Base-by-base conservation (phyloP, 2,888 invertebrate genomes). In the Napeogenes sylphis region DNA sequence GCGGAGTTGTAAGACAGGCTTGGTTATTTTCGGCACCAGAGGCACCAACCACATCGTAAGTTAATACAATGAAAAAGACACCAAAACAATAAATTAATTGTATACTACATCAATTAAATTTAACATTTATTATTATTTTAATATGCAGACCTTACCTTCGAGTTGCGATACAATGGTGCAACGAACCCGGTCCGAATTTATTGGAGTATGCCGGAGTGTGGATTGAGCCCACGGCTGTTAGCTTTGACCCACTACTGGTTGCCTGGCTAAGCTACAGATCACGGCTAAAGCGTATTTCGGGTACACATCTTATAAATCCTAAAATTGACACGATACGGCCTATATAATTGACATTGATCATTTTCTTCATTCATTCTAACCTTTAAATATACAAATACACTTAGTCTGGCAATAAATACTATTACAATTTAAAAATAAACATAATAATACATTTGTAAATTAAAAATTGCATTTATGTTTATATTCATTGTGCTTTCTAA, bases 171-270 rank as follows among this genome's bases (percentile, higher is more conserved):
- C 90, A 90, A 51, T 83, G 81, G 80, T 83, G 84, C 56, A 55
- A 65, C 2, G 58, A 60, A 14, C 66, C 68, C 1, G 45, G 61
- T 2, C 53, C 72, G 0, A 68, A 68, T 21, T 70, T 78, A 0
- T 59, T 85, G 32, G 87, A 89, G 60, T 89, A 83, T 68, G 14
- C 81, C 0, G 85, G 84, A 13, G 4, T 84, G 2, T 84, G 83
- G 83, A 72, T 81, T 2, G 84, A 87, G 59, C 79, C 86, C 0
- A 72, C 77, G 0, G 83, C 84, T 0, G 10, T 84, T 3, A 77
- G 82, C 45, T 73, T 94, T 1, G 94, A 94, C 79, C 94, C 94
- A 0, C 80, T 94, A n/a, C 77, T 94, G 12, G 88, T 92, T 58
- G 86, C 91, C 51, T 94, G 93, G 92, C 79, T 94, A n/a, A 84